Percentiles rank a stretch among this genome's conserved stretches.
phyloP scores from a whole-genome alignment of 2,113 vertebrate genomes.

The Stomatorhinus ivindoensis region DNA sequence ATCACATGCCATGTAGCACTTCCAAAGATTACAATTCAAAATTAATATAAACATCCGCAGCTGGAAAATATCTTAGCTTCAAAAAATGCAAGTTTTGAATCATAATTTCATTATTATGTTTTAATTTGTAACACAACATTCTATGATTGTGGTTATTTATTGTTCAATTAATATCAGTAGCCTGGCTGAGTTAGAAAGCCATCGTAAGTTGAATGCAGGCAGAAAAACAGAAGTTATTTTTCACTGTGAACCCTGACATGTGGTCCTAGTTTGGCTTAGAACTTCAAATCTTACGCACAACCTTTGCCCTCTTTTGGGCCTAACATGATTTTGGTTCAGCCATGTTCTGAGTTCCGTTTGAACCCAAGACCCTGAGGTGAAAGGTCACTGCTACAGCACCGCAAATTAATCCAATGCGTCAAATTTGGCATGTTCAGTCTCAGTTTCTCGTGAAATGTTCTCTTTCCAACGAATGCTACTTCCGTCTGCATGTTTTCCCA shows the following conservation, averaged over 20 bases:
- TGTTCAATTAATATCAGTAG: conserved; percentile 45
- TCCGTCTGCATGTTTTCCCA: too few relatives aligned
- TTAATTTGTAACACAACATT: neutral
- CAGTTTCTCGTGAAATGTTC: conserved; percentile 41
- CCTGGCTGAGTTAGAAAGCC: conserved; percentile 59
- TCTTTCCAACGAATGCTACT: conserved; percentile 15
- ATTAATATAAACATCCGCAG: neutral
- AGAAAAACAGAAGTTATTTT: conserved; percentile 58
- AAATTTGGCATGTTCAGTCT: conserved; percentile 61
- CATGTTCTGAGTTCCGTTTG: conserved; percentile 51
- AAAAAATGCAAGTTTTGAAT: neutral
- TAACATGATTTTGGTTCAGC: conserved; percentile 64
- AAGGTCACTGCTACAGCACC: conserved; percentile 59
- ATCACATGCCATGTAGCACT: neutral
- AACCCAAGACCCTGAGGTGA: conserved; percentile 55
- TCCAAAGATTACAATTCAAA: neutral
- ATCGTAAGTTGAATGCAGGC: conserved; percentile 46
- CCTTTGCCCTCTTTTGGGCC: conserved; percentile 62
- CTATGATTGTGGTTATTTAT: conserved; percentile 34
- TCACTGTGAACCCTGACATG: conserved; percentile 60
- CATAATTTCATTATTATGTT: neutral
- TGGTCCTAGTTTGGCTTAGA: conserved; percentile 65
- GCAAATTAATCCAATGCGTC: conserved; percentile 77
- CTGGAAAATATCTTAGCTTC: neutral
- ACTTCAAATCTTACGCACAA: conserved; percentile 52